Conservation (phyloP, 2,113 vertebrate genomes). For the Phylloscopus trochiloides region DNA sequence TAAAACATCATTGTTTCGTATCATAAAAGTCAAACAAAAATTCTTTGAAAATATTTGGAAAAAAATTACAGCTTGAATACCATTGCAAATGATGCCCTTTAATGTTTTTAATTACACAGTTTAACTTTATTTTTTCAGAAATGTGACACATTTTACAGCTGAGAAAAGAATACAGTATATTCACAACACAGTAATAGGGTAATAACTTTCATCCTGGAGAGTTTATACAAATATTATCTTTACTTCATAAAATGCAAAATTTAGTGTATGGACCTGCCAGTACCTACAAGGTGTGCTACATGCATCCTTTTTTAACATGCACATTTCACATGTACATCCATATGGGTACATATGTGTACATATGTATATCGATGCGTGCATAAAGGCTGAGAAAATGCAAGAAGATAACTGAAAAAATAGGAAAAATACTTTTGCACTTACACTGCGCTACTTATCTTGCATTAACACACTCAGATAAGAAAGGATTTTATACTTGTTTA, state of each 20-base stretch:
- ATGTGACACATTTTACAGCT: background rate
- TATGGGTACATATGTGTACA: rapidly evolving
- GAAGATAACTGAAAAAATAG: background rate
- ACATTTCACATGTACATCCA: background rate
- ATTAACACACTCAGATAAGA: slow-evolving; percentile 24
- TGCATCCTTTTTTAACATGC: background rate
- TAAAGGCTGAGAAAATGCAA: background rate
- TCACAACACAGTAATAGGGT: background rate
- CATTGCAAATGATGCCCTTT: background rate
- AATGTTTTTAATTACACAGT: background rate
- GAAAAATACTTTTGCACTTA: background rate
- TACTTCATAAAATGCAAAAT: background rate
- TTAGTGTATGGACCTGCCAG: background rate
- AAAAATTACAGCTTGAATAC: background rate
- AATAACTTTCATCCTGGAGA: background rate
- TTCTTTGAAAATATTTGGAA: background rate
- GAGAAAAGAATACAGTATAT: background rate
- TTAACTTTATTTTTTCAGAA: background rate
- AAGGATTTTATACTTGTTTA: slow-evolving; percentile 73
- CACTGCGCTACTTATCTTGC: background rate
- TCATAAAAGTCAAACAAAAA: background rate
- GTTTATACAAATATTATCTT: background rate
- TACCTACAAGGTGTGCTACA: background rate
- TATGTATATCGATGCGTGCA: rapidly evolving
- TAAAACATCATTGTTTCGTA: background rate